These are phyloP conservation scores for Gobio gobio DNA, from an alignment of 2,113 vertebrate species.

Conservation along the genomic window DNA sequence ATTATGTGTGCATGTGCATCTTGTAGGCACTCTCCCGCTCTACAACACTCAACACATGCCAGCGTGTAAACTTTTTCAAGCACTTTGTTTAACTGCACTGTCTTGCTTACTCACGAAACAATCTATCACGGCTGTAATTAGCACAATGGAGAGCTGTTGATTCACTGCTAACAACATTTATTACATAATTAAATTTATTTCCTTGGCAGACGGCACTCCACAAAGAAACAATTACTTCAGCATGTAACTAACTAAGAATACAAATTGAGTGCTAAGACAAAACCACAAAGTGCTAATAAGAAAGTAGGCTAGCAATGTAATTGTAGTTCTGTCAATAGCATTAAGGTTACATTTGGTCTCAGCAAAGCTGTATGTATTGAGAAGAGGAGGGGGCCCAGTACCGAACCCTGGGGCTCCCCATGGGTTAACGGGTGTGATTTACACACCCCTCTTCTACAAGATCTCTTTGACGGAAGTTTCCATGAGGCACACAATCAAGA, in stretches of 20 bases:
- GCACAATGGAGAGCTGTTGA: conserved; percentile 52
- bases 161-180: conserved; percentile 42
- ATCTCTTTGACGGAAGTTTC: neutral
- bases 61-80: neutral
- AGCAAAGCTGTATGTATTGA: neutral
- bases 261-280: conserved; percentile 17
- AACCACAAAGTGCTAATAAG: conserved; percentile 22
- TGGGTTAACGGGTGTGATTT: neutral
- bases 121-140: conserved; percentile 62
- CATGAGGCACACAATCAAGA: neutral
- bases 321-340: conserved; percentile 11
- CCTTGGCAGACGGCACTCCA: conserved; percentile 37
- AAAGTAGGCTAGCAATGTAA: neutral
- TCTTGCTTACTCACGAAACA: conserved; percentile 45
- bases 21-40: conserved; percentile 54
- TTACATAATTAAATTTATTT: conserved; percentile 40
- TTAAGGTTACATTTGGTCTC: neutral
- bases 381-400: neutral
- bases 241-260: conserved; percentile 24
- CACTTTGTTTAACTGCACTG: neutral
- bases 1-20: conserved; percentile 46
- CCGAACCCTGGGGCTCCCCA: neutral
- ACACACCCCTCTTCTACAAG: neutral
- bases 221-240: conserved; percentile 33
- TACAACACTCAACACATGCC: neutral